Conservation (phyloP, 2,797 vertebrate species). For the Triplophysa yarkandensis region DNA sequence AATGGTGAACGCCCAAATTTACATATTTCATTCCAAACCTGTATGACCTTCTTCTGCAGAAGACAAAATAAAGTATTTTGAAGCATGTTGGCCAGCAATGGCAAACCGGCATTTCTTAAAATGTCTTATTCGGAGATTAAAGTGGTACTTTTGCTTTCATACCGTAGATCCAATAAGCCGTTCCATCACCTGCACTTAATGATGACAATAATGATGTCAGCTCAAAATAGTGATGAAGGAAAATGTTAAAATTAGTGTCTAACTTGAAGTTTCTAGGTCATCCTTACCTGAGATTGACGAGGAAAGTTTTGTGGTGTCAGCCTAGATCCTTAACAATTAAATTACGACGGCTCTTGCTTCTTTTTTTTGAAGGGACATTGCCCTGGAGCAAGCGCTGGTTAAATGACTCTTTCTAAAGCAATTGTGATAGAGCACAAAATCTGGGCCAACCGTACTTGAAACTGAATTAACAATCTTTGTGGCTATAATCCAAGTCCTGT, state of each 20-base stretch:
- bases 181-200: constrained; percentile 29
- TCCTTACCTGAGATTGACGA: constrained; percentile 46
- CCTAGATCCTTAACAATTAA: constrained; percentile 47
- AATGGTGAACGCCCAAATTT: too few species aligned
- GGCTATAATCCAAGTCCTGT: constrained; percentile 33
- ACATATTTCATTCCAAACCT: too few species aligned
- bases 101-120: too few species aligned
- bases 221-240: constrained; percentile 45
- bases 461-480: constrained; percentile 23
- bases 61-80: too few species aligned
- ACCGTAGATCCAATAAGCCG: background rate
- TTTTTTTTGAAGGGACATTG: constrained; percentile 29
- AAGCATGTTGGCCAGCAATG: too few species aligned
- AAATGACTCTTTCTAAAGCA: constrained; percentile 42
- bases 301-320: constrained; percentile 46
- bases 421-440: constrained; percentile 24
- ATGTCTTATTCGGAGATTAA: background rate
- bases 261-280: constrained; percentile 42
- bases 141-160: background rate
- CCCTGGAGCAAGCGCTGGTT: constrained; percentile 33
- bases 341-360: constrained; percentile 7
- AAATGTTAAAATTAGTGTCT: constrained; percentile 33
- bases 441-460: constrained; percentile 37
- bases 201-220: constrained; percentile 44
- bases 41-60: too few species aligned